Base-by-base conservation (phyloP, 2,888 invertebrate species). In the Cheilosia vernalis region DNA sequence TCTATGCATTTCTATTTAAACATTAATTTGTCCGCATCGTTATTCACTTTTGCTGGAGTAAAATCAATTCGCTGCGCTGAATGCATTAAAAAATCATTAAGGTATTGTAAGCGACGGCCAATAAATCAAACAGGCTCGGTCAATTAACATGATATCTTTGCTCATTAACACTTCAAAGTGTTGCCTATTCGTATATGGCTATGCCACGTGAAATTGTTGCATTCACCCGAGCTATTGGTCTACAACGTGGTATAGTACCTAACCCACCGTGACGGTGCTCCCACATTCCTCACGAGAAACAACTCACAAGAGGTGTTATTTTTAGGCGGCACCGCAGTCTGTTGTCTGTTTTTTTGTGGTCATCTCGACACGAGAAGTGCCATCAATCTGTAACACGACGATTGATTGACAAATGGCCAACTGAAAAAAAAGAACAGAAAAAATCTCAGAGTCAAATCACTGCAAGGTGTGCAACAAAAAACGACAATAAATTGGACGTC, bases 321-420 rank as follows among this genome's bases (percentile, higher is more conserved):
- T 64, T 58, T 47, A 55, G 55, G 21, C 56, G 44, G 44, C 51
- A 7, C 44, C 7, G n/a, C 47, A 33, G 63, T 19, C 49, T 66
- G 73, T 63, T 56, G 27, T 61, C 37, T 64, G 17, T 37, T 13
- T 58, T 58, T 47, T 74, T 76, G 76, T 74, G 74, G 67, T 67
- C 76, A 47, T 21, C 21, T 21, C 24, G 13, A 10, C 60, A 33
- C 58, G 66, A 60, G 66, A 73, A 67, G 67, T 78, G 67, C 73
- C 73, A 78, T 83, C 82, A 83, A 83, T 83, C 83, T 79, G 78
- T 83, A 73, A 64, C 67, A 72, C 73, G 79, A 79, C 67, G 73
- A 79, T 47, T 78, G 83, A 79, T 83, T 83, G 78, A 83, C 83
- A 83, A 79, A 83, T 83, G 63, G 83, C 51, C 69, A 73, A 47